phyloP scores from a whole-genome alignment of 2,797 vertebrate genomes.

The Arremon brunneinucha region DNA sequence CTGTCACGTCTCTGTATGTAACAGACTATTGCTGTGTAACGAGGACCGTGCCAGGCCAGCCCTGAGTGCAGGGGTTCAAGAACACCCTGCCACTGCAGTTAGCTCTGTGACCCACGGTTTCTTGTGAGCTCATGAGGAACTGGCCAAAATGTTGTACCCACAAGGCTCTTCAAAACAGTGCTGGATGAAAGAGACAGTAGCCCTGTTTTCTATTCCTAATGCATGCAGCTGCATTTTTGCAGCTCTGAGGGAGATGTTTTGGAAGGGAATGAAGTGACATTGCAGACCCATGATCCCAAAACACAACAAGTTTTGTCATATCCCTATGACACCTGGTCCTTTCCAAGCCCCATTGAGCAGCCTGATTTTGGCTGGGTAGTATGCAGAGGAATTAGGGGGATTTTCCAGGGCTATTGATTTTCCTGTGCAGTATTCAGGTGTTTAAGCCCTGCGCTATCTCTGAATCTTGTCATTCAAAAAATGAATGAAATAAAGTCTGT shows the following conservation, averaged over 20 bases:
- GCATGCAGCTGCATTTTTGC: neutral
- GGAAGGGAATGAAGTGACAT: neutral
- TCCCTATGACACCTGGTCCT: accelerated
- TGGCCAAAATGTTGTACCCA: neutral
- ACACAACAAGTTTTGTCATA: neutral
- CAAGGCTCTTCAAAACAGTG: neutral
- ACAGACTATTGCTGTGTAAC: neutral
- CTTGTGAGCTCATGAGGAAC: accelerated
- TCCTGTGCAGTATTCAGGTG: neutral
- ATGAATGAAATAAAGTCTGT: neutral
- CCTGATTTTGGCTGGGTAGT: neutral
- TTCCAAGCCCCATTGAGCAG: neutral
- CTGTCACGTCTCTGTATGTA: neutral
- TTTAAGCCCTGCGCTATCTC: neutral
- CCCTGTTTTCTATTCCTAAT: accelerated
- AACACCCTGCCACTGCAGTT: neutral
- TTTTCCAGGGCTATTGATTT: neutral
- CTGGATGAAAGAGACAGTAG: neutral
- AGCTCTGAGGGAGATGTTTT: neutral
- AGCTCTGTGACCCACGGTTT: neutral
- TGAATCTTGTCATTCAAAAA: neutral
- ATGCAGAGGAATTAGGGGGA: accelerated
- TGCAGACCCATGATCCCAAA: neutral
- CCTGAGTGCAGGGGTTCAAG: neutral
- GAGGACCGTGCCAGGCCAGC: neutral